phyloP scores from a whole-genome alignment of 1,140 invertebrate genomes.

The Tetramorium parvispinum region DNA sequence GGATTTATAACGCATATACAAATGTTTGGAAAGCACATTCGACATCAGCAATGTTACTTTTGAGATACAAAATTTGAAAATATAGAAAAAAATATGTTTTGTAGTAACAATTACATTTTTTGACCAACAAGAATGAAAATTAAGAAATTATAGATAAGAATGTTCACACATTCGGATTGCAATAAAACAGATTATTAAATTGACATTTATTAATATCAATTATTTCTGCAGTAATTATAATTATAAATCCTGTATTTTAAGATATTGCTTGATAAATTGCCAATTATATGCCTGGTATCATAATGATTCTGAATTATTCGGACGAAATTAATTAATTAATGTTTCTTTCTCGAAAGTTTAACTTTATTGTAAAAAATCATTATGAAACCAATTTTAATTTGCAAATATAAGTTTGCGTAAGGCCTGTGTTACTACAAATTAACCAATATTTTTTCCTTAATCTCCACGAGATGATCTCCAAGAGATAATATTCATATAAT shows the following conservation, averaged over 20 bases:
- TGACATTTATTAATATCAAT: not conserved
- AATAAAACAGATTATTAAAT: not conserved
- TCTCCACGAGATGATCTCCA: not conserved
- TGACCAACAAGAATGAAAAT: not conserved
- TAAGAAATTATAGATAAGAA: not conserved
- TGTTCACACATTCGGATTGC: not conserved
- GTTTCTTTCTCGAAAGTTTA: not conserved
- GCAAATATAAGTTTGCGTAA: not conserved
- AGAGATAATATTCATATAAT: not conserved
- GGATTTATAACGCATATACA: slow-evolving; percentile 19
- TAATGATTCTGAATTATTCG: slow-evolving; percentile 3
- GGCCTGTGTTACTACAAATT: slow-evolving; percentile 3
- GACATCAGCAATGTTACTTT: not conserved
- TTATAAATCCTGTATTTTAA: slow-evolving; percentile 29
- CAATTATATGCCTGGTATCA: not conserved
- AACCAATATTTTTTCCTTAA: slow-evolving; percentile 5
- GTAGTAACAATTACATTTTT: not conserved
- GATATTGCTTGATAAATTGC: slow-evolving; percentile 23
- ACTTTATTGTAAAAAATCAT: not conserved
- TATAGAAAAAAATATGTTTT: not conserved
- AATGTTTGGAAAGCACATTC: not conserved
- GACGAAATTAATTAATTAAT: not conserved
- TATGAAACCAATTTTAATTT: not conserved
- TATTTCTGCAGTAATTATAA: not conserved
- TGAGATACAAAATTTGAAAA: not conserved